phyloP scores from a whole-genome alignment of 2,113 vertebrate species.

The Gambusia holbrooki region DNA sequence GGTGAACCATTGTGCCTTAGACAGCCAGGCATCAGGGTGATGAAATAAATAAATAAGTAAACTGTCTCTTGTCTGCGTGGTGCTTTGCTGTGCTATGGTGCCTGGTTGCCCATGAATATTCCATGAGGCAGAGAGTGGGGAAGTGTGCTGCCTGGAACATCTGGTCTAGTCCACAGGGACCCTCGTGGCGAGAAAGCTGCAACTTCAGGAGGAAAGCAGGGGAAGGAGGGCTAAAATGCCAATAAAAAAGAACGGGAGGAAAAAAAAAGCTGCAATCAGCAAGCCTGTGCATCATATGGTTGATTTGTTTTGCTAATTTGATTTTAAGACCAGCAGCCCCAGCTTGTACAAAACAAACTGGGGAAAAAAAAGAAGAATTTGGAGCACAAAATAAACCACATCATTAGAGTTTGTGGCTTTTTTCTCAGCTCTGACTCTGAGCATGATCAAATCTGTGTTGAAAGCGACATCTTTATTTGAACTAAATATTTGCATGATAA shows the following conservation, averaged over 20 bases:
- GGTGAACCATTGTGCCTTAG: conserved; percentile 72
- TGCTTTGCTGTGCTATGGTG: conserved; percentile 67
- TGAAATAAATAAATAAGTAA: conserved; percentile 86
- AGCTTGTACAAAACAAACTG: conserved; percentile 58
- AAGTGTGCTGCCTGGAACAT: conserved; percentile 85
- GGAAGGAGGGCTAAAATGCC: conserved; percentile 65
- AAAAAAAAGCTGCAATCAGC: conserved; percentile 67
- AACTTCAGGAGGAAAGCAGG: conserved; percentile 77
- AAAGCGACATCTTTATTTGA: conserved; percentile 26
- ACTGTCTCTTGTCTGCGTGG: conserved; percentile 74
- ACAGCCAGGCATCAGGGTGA: conserved; percentile 76
- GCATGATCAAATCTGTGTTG: conserved; percentile 51
- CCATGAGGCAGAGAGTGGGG: conserved; percentile 83
- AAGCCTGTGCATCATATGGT: conserved; percentile 79
- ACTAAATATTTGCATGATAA: conserved; percentile 43
- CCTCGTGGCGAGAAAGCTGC: conserved; percentile 83
- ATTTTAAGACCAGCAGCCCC: conserved; percentile 78
- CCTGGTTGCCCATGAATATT: conserved; percentile 87
- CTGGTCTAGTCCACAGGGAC: conserved; percentile 84
- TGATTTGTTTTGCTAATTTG: conserved; percentile 85
- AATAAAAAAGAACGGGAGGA: conserved; percentile 71
- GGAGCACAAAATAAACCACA: conserved; percentile 46
- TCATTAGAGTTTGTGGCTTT: conserved; percentile 38
- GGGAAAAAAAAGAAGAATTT: conserved; percentile 43
- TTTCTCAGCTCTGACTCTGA: conserved; percentile 14